phyloP scores from a whole-genome alignment of 1,140 invertebrate genomes.

The Campoletis sonorensis region DNA sequence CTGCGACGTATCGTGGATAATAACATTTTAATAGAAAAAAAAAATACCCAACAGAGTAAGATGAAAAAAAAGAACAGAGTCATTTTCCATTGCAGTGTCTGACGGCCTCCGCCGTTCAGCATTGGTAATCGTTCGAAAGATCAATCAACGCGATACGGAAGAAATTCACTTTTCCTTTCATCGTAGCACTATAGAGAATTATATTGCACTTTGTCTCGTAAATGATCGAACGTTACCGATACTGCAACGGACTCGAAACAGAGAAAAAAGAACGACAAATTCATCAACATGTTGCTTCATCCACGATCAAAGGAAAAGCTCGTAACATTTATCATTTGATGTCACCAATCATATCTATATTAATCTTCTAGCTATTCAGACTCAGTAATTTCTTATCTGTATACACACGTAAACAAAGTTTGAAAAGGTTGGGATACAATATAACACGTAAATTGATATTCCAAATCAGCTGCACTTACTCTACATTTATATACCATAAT shows the following conservation, averaged over 20 bases:
- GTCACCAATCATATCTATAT: constrained; percentile 55
- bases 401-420: constrained; percentile 25
- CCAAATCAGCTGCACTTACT: too few species aligned
- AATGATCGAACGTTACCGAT: neutral
- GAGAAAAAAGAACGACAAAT: constrained; percentile 1
- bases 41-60: neutral
- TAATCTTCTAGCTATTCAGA: constrained; percentile 51
- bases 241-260: neutral
- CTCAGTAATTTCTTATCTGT: constrained; percentile 58
- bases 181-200: neutral
- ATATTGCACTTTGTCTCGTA: neutral
- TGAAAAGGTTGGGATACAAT: too few species aligned
- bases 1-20: neutral
- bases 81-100: too few species aligned
- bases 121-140: too few species aligned
- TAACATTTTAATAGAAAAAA: neutral
- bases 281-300: neutral
- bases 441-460: too few species aligned
- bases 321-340: constrained; percentile 37
- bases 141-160: neutral
- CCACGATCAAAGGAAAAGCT: neutral
- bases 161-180: neutral
- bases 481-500: too few species aligned
- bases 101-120: too few species aligned
- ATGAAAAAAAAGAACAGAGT: too few species aligned